Evolutionary conservation across 2,888 invertebrate species (phyloP), one percentile per base, ranked within the genome.

Genomic region (Oligia strigilis): DNA sequence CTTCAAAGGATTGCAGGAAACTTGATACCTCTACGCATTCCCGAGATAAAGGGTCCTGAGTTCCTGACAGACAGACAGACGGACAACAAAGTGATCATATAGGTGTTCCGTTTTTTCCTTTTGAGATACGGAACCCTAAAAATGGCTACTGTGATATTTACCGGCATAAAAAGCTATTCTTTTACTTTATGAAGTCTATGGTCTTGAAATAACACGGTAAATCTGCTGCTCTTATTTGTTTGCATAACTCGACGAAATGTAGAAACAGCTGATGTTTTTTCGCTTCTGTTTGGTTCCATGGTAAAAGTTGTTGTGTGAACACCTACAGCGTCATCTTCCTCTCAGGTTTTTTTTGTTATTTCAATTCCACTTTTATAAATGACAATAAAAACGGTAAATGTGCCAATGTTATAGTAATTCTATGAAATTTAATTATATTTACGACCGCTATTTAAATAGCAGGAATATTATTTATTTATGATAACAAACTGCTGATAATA

Each of bases 401-500:
- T n/a, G n/a, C n/a, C 14, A 81, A 40, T 64, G 17, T 40, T 58
- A 77, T 55, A 58, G 23, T 19, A 66, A 23, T 72, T 66, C 70
- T 19, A 52, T 36, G 19, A 36, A 19, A 13, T 52, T 19, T 8
- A 19, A 58, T 23, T 55, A 58, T 58, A 9, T 23, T 58, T 40
- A 43, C n/a, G 17, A 11, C n/a, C 40, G 19, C 49, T n/a, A 3
- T 4, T 3, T 40, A 43, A 9, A 43, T 43, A 58, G 40, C 70
- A 60, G n/a, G n/a, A 78, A 62, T 36, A 76, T 36, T 55, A 70
- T 82, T 80, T 80, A 80, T 62, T 46, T 74, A 40, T 66, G 46
- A 43, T 80, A 80, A 72, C 80, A 60, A 65, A n/a, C 62, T 80
- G n/a, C 46, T 70, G 81, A 70, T 81, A 75, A 40, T 14, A 65